Conservation (phyloP, 2,113 vertebrate species). For the Myanophis thanlyinensis region DNA sequence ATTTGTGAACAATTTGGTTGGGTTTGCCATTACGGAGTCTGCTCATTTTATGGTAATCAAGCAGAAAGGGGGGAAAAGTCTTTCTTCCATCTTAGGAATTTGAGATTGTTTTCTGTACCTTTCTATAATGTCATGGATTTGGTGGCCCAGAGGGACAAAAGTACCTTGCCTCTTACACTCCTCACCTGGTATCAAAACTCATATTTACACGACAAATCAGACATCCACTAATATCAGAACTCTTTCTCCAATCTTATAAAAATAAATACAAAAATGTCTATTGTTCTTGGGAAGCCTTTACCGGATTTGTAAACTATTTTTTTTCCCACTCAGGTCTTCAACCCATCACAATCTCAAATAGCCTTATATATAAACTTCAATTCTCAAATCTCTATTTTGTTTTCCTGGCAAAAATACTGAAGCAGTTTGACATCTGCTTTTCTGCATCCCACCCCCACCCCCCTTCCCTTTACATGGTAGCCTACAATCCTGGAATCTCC, state of each 20-base stretch:
- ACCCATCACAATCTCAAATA: not conserved
- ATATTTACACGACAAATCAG: not conserved
- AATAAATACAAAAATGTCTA: not conserved
- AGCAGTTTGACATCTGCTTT: not conserved
- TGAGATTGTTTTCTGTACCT: not conserved
- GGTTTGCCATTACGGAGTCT: not conserved
- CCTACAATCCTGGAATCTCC: not conserved
- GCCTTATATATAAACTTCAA: not conserved
- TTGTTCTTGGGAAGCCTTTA: not conserved
- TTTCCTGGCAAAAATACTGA: not conserved
- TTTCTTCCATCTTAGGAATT: not conserved
- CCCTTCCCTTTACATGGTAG: not conserved
- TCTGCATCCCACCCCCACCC: not conserved
- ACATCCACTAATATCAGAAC: not conserved
- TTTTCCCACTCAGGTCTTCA: not conserved
- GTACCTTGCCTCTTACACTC: not conserved
- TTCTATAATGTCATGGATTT: not conserved
- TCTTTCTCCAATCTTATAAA: not conserved
- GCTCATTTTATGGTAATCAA: not conserved
- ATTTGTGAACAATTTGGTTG: not conserved
- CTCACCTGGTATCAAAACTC: not conserved
- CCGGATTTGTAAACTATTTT: not conserved
- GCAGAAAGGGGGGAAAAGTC: not conserved
- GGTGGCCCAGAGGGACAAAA: not conserved
- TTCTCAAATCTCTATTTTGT: not conserved